Base-by-base conservation (phyloP, 1,140 invertebrate species). In the Drosophila kikkawai region DNA sequence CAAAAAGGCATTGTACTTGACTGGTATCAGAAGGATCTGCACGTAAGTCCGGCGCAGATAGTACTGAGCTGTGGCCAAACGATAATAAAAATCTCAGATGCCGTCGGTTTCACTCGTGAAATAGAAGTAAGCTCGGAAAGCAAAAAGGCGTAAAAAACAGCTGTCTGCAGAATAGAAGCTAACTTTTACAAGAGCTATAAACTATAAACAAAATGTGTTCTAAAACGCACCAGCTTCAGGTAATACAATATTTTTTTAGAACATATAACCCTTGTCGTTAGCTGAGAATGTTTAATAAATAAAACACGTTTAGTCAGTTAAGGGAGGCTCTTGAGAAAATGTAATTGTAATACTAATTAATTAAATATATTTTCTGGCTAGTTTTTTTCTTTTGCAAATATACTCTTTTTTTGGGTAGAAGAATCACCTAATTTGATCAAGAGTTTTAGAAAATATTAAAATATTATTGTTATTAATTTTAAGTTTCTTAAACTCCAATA, bases 1-100 rank as follows among this genome's bases (percentile, higher is more conserved):
- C 8, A 19, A 26, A 26, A 17, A 22, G 3, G 7, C 19, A 17
- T 29, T 67, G 48, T 37, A 47, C 48, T 45, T 37, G 47, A 55
- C 64, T 69, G 67, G 56, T 70, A 68, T 29, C 29, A 12, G 11
- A 32, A 22, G n/a, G 19, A 15, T 36, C 15, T 53, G 37, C 19
- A 36, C 57, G 63, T 63, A 4, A 61, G 12, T 26, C 17, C 9
- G 32, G 8, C 12, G 2, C 0, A 66, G 57, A 63, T 44, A 68
- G 17, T n/a, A 37, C 12, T 42, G 34, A 32, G 8, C 12, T 1
- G 11, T 13, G 12, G 7, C 6, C 13, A 45, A 22, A 37, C 17
- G 45, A 39, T 12, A 39, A 45, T 63, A 13, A 29, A 67, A 66
- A 17, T 68, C 34, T 32, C 39, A 15, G 61, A 3, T 37, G 39